Evolutionary conservation across 2,113 vertebrate species (phyloP).

Genomic region (Oryzias curvinotus): DNA sequence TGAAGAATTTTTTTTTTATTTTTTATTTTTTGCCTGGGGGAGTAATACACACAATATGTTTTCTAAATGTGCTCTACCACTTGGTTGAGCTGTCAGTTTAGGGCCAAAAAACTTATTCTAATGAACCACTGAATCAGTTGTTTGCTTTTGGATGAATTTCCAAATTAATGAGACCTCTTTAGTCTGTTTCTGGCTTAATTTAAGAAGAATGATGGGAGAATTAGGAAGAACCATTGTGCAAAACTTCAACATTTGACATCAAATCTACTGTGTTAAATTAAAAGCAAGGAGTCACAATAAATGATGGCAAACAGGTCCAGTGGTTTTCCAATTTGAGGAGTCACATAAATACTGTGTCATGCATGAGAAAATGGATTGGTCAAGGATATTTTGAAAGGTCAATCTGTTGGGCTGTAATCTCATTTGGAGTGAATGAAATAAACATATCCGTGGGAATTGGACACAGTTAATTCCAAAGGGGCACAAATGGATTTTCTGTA

Average conservation of each 20-base stretch:
- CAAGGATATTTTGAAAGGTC: constrained; percentile 66
- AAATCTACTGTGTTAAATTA: constrained; percentile 14
- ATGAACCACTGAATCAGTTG: too few species aligned
- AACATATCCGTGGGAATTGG: constrained; percentile 72
- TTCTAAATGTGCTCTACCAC: too few species aligned
- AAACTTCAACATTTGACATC: constrained; percentile 17
- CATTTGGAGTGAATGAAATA: constrained; percentile 73
- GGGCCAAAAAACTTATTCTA: too few species aligned
- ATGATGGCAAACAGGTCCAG: not conserved
- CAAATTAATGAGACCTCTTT: too few species aligned
- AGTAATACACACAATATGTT: too few species aligned
- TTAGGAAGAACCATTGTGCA: not conserved
- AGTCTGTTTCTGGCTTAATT: too few species aligned
- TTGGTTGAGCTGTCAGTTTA: too few species aligned
- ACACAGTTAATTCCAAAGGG: constrained; percentile 66
- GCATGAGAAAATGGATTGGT: constrained; percentile 63
- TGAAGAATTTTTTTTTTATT: too few species aligned
- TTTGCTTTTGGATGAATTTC: too few species aligned
- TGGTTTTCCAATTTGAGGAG: constrained; percentile 20
- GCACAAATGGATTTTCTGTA: constrained; percentile 67
- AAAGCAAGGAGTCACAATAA: constrained; percentile 7
- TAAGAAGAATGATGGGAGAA: too few species aligned
- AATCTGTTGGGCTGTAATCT: constrained; percentile 69
- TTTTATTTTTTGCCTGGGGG: too few species aligned
- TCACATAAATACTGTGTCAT: constrained; percentile 28